Base-by-base conservation (phyloP, 2,797 vertebrate genomes). In the Triplophysa yarkandensis region DNA sequence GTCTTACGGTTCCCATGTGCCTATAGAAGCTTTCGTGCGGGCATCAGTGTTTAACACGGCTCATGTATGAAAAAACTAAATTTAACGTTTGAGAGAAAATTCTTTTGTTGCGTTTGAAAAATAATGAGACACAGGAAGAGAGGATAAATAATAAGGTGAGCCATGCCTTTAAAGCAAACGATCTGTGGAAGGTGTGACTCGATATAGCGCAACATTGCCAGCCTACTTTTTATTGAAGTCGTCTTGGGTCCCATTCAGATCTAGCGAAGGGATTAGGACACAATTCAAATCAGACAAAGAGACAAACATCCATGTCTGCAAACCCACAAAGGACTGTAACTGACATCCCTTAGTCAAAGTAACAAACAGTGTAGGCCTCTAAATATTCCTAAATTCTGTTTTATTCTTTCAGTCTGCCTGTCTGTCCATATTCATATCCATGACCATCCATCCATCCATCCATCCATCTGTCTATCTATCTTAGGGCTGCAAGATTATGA, bases 131-230 rank as follows among this genome's bases (percentile, higher is more conserved):
- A 55, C 13, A 16, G 25, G 25, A 16, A 55, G 4, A 50, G 46
- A 50, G 46, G 8, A 6, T 50, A 19, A 50, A 21, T 50, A 9
- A 21, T 21, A 2, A 19, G n/a, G 19, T 50, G 6, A 50, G 14
- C 3, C 6, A 28, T 52, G 50, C 50, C 3, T 52, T 52, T 25
- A 52, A 25, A 25, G 21, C 50, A 54, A 21, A 27, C 3, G 25
- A 7, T 55, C 52, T 28, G 25, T 27, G 25, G 52, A 54, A 54
- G 50, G 50, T 54, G 50, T 16, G 23, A 54, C 50, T 52, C 48
- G 21, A 52, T 25, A 52, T 10, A 48, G 44, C 44, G n/a, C 17
- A 19, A 48, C 44, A 48, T 48, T 48, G n/a, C 7, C 50, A 21
- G 2, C 21, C 50, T 11, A 14, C 21, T 28, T 55, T 55, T 55